phyloP scores from a whole-genome alignment of 2,888 invertebrate species.

The Oscheius onirici region DNA sequence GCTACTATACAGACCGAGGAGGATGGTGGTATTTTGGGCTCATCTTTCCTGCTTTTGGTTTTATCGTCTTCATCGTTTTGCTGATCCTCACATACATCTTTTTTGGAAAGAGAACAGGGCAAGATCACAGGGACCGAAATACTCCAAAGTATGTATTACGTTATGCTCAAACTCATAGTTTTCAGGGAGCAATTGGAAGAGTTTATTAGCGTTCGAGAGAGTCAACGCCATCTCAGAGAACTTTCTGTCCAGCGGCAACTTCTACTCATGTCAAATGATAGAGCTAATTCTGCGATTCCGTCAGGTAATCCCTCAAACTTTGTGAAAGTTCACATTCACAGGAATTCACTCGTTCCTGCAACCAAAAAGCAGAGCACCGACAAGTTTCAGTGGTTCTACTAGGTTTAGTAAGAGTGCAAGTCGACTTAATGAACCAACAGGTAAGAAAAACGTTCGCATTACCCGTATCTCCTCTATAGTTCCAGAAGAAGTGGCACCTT shows the following conservation, averaged over 20 bases:
- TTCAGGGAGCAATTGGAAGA: constrained; percentile 69
- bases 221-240: constrained; percentile 68
- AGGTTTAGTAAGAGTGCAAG: constrained; percentile 55
- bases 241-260: constrained; percentile 70
- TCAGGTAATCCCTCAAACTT: constrained; percentile 44
- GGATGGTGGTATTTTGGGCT: constrained; percentile 35
- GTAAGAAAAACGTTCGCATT: not conserved
- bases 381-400: constrained; percentile 36
- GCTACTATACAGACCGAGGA: constrained; percentile 16
- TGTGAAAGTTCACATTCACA: constrained; percentile 1
- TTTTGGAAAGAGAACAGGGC: constrained; percentile 71
- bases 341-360: constrained; percentile 58
- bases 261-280: constrained; percentile 59
- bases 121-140: constrained; percentile 71
- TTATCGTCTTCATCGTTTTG: constrained; percentile 63
- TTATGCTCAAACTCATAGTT: not conserved
- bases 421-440: constrained; percentile 45
- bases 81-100: constrained; percentile 67
- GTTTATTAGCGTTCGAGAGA: constrained; percentile 67
- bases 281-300: constrained; percentile 44
- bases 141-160: constrained; percentile 69
- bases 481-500: constrained; percentile 18
- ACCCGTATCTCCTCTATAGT: not conserved
- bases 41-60: constrained; percentile 59
- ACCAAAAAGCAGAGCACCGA: constrained; percentile 47